A percentile compares a stretch with the other conserved stretches of the same genome.
phyloP scores from a whole-genome alignment of 2,888 invertebrate genomes.

The Athripsodes cinereus region DNA sequence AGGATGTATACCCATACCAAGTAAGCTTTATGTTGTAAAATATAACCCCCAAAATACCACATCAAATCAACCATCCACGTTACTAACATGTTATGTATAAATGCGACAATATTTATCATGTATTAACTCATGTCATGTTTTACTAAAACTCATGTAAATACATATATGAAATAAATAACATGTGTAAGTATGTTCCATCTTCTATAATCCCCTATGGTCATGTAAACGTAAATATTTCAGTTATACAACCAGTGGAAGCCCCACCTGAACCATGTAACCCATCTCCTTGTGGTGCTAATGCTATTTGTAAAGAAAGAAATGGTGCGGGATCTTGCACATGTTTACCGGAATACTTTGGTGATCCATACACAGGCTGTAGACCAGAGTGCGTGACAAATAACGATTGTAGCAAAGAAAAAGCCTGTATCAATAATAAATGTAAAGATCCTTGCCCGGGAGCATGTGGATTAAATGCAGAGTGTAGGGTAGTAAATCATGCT shows the following conservation, averaged over 20 bases:
- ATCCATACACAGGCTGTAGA: slow-evolving; percentile 79
- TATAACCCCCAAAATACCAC: background rate
- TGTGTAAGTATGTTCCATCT: background rate
- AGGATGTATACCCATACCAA: slow-evolving; percentile 52
- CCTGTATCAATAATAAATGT: slow-evolving; percentile 82
- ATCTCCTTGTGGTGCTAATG: slow-evolving; percentile 81
- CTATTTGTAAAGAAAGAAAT: slow-evolving; percentile 75
- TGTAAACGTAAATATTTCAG: slow-evolving; percentile 32
- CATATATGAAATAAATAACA: background rate
- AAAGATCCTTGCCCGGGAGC: slow-evolving; percentile 76
- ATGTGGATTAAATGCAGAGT: slow-evolving; percentile 75
- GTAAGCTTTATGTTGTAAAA: slow-evolving; percentile 27
- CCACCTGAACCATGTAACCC: slow-evolving; percentile 75
- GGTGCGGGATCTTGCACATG: slow-evolving; percentile 81
- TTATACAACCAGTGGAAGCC: slow-evolving; percentile 55
- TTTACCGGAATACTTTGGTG: slow-evolving; percentile 75
- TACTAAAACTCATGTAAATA: background rate
- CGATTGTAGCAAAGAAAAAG: slow-evolving; percentile 68
- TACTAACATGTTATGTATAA: background rate
- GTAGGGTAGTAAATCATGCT: slow-evolving; percentile 74
- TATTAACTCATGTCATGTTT: background rate
- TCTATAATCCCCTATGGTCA: background rate
- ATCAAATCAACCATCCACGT: background rate
- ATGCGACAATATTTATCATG: background rate
- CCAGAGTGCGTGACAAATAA: slow-evolving; percentile 82